Conservation (phyloP, 2,797 vertebrate genomes). For the Mallotus villosus region DNA sequence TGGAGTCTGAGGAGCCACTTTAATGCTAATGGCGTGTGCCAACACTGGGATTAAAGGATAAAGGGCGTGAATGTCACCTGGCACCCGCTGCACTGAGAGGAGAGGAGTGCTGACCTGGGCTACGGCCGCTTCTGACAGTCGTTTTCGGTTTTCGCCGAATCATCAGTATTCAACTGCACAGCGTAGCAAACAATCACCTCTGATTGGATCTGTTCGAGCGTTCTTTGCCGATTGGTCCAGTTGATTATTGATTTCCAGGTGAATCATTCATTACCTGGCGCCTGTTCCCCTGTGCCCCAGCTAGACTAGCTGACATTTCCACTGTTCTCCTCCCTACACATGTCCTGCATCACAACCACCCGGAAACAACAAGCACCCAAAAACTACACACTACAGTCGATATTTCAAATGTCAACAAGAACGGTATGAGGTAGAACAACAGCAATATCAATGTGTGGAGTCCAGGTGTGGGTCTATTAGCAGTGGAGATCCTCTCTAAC, state of each 20-base stretch:
- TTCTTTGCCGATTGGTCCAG: constrained; percentile 1
- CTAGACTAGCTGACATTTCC: no score
- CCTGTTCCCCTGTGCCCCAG: no score
- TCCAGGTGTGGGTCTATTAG: neutral
- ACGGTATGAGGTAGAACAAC: no score
- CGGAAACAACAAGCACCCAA: no score
- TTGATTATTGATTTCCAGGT: constrained; percentile 50
- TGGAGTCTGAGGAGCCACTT: constrained; percentile 16
- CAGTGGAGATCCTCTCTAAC: neutral
- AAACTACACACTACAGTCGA: no score
- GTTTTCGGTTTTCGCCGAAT: neutral
- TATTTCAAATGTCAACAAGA: no score
- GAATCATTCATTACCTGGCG: no score
- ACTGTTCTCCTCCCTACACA: no score
- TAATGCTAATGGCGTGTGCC: neutral
- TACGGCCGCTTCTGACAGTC: neutral
- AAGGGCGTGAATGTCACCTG: constrained; percentile 39
- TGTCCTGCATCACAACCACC: no score
- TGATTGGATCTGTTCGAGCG: neutral
- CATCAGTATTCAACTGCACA: neutral
- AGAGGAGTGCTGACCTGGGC: neutral
- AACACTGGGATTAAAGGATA: constrained; percentile 42
- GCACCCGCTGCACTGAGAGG: constrained; percentile 24
- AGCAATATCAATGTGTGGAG: neutral
- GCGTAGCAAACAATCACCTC: neutral